Conservation (phyloP, 2,113 vertebrate species). For the Carettochelys insculpta region DNA sequence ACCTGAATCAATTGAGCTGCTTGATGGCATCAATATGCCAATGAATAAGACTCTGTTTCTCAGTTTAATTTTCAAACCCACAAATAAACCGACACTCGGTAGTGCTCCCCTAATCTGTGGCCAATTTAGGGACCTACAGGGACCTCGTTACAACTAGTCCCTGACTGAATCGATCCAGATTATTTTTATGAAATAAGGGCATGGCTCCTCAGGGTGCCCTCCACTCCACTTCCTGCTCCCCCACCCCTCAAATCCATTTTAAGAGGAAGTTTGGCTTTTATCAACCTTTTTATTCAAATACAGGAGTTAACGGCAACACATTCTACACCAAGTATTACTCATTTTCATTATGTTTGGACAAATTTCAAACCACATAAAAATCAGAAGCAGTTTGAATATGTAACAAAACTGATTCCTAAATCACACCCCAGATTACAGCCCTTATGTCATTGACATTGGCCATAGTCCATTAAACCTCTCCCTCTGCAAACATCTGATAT, state of each 20-base stretch:
- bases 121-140: neutral
- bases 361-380: conserved; percentile 47
- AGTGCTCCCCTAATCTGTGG: neutral
- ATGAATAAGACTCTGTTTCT: neutral
- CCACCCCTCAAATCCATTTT: neutral
- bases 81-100: neutral
- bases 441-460: conserved; percentile 54
- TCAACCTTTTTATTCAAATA: conserved; percentile 14
- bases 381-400: conserved; percentile 54
- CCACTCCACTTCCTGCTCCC: neutral
- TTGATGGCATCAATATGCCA: neutral
- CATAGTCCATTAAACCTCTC: conserved; percentile 24
- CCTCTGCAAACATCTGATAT: conserved; percentile 52
- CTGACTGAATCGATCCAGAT: neutral
- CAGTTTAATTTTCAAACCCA: neutral
- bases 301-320: conserved; percentile 23
- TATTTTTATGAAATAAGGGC: conserved; percentile 19
- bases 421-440: conserved; percentile 48
- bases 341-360: conserved; percentile 61
- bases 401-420: conserved; percentile 62
- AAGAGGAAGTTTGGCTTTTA: conserved; percentile 1
- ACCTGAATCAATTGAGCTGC: neutral
- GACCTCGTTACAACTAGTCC: neutral
- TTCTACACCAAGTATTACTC: neutral
- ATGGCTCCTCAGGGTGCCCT: neutral